Conservation (phyloP, 2,113 vertebrate genomes). For the Neopipo cinnamomea region DNA sequence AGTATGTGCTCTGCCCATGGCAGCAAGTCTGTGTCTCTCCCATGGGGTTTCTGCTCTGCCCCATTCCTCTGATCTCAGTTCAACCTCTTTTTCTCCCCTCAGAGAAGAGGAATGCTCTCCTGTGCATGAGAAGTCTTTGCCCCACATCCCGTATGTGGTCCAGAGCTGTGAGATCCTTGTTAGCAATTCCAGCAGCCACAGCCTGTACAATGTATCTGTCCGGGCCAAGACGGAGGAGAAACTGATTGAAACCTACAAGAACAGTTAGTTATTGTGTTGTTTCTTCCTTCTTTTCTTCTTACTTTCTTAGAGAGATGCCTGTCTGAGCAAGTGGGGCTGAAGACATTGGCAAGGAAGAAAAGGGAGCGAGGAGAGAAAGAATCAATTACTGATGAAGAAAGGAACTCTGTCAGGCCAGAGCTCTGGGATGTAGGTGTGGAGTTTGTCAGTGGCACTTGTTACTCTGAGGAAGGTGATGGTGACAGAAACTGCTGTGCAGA, state of each 20-base stretch:
- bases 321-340: not conserved
- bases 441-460: not conserved
- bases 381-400: not conserved
- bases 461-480: not conserved
- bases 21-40: not conserved
- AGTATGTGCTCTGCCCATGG: not conserved
- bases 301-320: not conserved
- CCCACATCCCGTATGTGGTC: not conserved
- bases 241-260: not conserved
- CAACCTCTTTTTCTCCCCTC: not conserved
- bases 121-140: not conserved
- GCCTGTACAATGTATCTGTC: conserved; percentile 46
- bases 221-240: conserved; percentile 18
- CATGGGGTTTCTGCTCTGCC: not conserved
- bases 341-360: not conserved
- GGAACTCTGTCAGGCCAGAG: not conserved
- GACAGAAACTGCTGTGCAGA: not conserved
- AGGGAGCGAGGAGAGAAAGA: not conserved
- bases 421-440: not conserved
- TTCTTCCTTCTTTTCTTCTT: not conserved
- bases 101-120: conserved; percentile 61
- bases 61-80: not conserved
- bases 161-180: conserved; percentile 65
- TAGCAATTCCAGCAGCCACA: not conserved
- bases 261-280: conserved; percentile 40